A percentile compares a stretch with the other conserved stretches of the same genome.
Conservation (phyloP, 2,797 vertebrate genomes). For the Hyperoplus immaculatus region DNA sequence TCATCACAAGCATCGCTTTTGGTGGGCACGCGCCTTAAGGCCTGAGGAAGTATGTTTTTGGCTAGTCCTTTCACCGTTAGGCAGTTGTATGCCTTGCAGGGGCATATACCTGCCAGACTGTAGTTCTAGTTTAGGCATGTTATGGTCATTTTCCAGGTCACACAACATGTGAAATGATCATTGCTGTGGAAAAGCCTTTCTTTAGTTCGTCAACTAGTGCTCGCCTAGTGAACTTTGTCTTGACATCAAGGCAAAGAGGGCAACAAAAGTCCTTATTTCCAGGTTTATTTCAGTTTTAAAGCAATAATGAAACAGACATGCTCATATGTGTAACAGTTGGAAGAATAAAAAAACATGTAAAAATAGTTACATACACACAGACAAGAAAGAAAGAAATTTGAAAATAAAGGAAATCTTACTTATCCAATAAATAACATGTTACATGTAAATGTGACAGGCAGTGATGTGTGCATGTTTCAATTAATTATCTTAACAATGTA, state of each 20-base stretch:
- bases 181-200: too few relatives aligned
- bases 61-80: too few relatives aligned
- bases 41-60: too few relatives aligned
- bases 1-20: too few relatives aligned
- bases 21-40: too few relatives aligned
- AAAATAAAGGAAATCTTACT: conserved; percentile 20
- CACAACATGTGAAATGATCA: too few relatives aligned
- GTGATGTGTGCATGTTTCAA: conserved; percentile 1
- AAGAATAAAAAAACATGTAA: conserved; percentile 54
- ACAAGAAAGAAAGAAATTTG: conserved; percentile 14
- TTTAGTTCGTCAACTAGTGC: too few relatives aligned
- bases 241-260: background rate
- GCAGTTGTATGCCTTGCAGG: too few relatives aligned
- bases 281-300: conserved; percentile 69
- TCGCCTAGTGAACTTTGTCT: background rate
- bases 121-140: too few relatives aligned
- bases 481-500: background rate
- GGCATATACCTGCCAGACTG: too few relatives aligned
- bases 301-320: conserved; percentile 41
- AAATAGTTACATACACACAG: conserved; percentile 15
- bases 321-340: conserved; percentile 20
- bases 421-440: conserved; percentile 34
- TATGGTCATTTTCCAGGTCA: too few relatives aligned
- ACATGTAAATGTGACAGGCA: conserved; percentile 33
- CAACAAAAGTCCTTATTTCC: conserved; percentile 2